phyloP scores from a whole-genome alignment of 2,797 vertebrate genomes.

The Halcyon leucocephala region DNA sequence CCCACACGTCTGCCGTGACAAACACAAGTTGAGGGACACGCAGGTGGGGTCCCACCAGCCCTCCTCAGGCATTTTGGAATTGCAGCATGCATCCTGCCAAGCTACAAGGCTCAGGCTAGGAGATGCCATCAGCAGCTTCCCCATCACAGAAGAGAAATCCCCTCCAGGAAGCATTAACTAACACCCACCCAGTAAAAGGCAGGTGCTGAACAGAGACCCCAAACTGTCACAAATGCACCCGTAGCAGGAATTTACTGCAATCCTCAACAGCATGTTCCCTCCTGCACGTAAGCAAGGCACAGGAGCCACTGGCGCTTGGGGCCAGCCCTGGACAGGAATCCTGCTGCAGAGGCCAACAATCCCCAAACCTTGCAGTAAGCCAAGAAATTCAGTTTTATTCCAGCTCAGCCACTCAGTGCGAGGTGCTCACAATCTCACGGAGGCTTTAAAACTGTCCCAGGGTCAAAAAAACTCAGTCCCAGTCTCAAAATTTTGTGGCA shows the following conservation, averaged over 20 bases:
- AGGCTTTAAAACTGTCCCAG: neutral
- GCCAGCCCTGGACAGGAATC: slow-evolving; percentile 33
- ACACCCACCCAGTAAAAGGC: neutral
- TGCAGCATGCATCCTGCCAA: accelerated
- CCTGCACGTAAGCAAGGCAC: neutral
- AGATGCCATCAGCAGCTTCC: neutral
- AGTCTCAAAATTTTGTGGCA: neutral
- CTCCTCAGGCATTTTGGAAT: neutral
- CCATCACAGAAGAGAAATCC: neutral
- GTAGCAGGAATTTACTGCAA: neutral
- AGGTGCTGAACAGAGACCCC: neutral
- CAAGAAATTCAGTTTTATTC: slow-evolving; percentile 6
- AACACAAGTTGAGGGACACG: neutral
- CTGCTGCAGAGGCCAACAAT: neutral
- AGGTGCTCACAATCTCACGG: neutral
- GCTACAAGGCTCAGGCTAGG: neutral
- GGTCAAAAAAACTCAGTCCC: neutral
- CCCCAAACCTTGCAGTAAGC: neutral
- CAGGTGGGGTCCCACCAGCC: neutral
- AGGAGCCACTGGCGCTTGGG: neutral
- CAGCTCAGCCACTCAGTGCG: neutral
- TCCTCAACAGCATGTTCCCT: neutral
- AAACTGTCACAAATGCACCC: neutral
- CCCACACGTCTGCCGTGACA: neutral
- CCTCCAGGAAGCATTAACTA: neutral